Percentiles rank a stretch among this genome's conserved stretches.
phyloP scores from a whole-genome alignment of 1,140 invertebrate genomes.

The Drosophila repletoides region DNA sequence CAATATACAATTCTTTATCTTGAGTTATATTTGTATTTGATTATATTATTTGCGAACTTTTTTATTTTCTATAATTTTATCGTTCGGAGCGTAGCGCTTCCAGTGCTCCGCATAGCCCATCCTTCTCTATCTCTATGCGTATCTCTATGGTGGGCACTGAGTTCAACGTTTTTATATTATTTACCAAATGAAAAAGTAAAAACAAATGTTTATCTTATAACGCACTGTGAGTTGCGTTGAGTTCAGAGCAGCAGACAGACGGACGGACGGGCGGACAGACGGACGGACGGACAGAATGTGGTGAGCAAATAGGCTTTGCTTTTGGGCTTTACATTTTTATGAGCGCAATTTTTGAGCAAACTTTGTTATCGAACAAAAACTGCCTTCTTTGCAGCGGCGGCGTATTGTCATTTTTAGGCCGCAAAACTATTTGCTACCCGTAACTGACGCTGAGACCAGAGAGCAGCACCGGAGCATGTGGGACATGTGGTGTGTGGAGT shows the following conservation, averaged over 20 bases:
- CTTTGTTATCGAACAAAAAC: slow-evolving; percentile 69
- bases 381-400: too few species aligned
- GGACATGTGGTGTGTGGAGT: background rate
- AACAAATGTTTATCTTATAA: slow-evolving; percentile 76
- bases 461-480: background rate
- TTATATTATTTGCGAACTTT: too few species aligned
- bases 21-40: too few species aligned
- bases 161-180: slow-evolving; percentile 76
- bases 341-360: slow-evolving; percentile 59
- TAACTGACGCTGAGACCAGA: slow-evolving; percentile 19
- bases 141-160: slow-evolving; percentile 36
- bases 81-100: slow-evolving; percentile 10
- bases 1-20: too few species aligned
- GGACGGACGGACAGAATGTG: slow-evolving; percentile 30
- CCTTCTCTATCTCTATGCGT: slow-evolving; percentile 17
- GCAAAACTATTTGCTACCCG: slow-evolving; percentile 68
- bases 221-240: slow-evolving; percentile 43
- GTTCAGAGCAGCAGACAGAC: slow-evolving; percentile 36
- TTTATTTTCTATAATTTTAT: too few species aligned
- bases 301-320: slow-evolving; percentile 75
- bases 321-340: slow-evolving; percentile 76
- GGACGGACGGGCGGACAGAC: too few species aligned
- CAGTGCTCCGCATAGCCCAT: slow-evolving; percentile 1
- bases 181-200: slow-evolving; percentile 77
- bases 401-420: slow-evolving; percentile 66